Conservation (phyloP, 1,140 invertebrate genomes). For the Phortica variegata region DNA sequence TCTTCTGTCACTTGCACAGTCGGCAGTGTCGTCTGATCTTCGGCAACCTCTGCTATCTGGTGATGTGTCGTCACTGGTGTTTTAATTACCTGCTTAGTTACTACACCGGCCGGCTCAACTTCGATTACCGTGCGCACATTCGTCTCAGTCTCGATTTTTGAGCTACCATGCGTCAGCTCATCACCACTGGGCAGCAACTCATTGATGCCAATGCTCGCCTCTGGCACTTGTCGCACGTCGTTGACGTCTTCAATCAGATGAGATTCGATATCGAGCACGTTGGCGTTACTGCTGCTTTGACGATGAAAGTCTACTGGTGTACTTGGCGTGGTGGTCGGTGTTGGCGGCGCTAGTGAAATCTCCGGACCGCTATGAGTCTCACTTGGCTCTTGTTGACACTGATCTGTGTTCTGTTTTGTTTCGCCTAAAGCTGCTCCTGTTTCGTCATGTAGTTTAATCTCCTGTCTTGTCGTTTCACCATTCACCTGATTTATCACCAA, state of each 20-base stretch:
- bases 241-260: constrained; percentile 50
- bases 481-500: constrained; percentile 45
- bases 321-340: constrained; percentile 17
- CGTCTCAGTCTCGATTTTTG: constrained; percentile 37
- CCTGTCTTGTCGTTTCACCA: constrained; percentile 30
- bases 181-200: constrained; percentile 44
- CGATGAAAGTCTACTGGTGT: constrained; percentile 38
- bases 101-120: constrained; percentile 42
- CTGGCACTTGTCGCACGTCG: constrained; percentile 9
- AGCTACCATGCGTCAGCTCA: constrained; percentile 41
- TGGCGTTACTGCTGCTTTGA: neutral
- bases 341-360: constrained; percentile 2
- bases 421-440: neutral
- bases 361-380: constrained; percentile 20
- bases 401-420: constrained; percentile 3
- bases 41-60: too few species aligned
- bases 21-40: too few species aligned
- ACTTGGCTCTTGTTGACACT: constrained; percentile 23
- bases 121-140: constrained; percentile 37
- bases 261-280: constrained; percentile 48
- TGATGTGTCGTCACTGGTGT: constrained; percentile 31
- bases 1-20: too few species aligned
- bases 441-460: constrained; percentile 12
- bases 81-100: constrained; percentile 37
- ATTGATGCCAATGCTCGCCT: constrained; percentile 45